A percentile compares a stretch with the other conserved stretches of the same genome.
Conservation (phyloP, 2,888 invertebrate genomes). For the Automeris io region DNA sequence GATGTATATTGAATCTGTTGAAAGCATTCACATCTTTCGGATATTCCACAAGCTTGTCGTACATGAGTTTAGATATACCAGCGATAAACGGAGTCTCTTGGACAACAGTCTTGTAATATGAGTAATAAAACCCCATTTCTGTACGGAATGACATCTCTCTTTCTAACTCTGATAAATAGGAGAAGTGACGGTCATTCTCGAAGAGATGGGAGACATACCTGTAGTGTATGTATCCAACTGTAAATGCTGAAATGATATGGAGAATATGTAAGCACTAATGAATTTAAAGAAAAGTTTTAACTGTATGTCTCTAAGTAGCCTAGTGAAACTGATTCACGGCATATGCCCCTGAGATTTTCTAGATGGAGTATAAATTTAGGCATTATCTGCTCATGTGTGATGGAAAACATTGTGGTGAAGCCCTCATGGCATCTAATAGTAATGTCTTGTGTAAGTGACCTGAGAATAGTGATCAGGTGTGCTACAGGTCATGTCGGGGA, state of each 20-base stretch:
- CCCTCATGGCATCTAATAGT: no score
- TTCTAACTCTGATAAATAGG: constrained; percentile 88
- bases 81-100: constrained; percentile 78
- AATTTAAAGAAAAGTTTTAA: no score
- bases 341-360: no score
- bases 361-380: no score
- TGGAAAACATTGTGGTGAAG: no score
- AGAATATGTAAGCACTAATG: no score
- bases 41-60: constrained; percentile 88
- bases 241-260: constrained; percentile 77
- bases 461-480: no score
- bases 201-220: constrained; percentile 84
- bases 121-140: constrained; percentile 94
- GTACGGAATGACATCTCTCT: constrained; percentile 90
- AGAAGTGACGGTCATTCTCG: constrained; percentile 90
- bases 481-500: no score
- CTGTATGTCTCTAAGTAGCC: no score
- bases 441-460: no score
- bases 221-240: constrained; percentile 77
- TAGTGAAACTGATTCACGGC: no score
- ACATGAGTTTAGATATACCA: constrained; percentile 80
- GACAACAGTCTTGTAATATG: constrained; percentile 89
- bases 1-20: constrained; percentile 88
- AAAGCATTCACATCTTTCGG: constrained; percentile 88
- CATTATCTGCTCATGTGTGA: no score